Evolutionary conservation across 1,140 invertebrate genomes (phyloP).

Genomic region (Diplogasteroides magnus): DNA sequence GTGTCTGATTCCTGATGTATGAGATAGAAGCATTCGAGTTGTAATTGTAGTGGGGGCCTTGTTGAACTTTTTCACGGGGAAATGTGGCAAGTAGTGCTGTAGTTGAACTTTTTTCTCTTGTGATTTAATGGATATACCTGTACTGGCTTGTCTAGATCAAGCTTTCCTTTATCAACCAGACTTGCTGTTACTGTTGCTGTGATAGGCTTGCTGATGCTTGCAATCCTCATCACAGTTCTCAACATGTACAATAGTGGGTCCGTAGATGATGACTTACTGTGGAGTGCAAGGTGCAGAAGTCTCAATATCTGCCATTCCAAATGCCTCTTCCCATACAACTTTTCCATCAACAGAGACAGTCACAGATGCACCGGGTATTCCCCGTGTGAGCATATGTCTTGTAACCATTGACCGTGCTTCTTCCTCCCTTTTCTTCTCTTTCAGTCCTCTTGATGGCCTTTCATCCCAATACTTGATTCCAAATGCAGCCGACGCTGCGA

Average conservation of each 20-base stretch:
- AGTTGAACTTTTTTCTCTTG: constrained; percentile 9
- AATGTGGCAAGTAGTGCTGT: constrained; percentile 58
- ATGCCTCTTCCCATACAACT: constrained; percentile 60
- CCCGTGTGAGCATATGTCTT: constrained; percentile 31
- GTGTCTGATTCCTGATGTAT: constrained; percentile 44
- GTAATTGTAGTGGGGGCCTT: constrained; percentile 56
- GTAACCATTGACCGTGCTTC: background rate
- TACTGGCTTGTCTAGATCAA: constrained; percentile 64
- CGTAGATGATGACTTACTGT: constrained; percentile 43
- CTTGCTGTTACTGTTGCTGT: constrained; percentile 63
- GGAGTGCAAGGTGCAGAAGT: constrained; percentile 59
- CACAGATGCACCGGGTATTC: constrained; percentile 62
- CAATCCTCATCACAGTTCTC: constrained; percentile 62
- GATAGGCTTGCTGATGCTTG: constrained; percentile 66
- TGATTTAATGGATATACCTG: constrained; percentile 47
- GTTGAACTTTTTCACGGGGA: constrained; percentile 61
- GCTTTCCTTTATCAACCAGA: constrained; percentile 61
- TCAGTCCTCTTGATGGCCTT: too few relatives aligned
- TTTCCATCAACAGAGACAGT: constrained; percentile 63
- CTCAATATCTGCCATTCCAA: constrained; percentile 65
- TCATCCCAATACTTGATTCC: background rate
- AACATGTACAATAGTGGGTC: background rate
- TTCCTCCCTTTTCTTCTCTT: too few relatives aligned
- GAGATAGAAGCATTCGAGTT: constrained; percentile 39
- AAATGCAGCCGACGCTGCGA: background rate